phyloP scores from a whole-genome alignment of 2,797 vertebrate species.

The Hipposideros larvatus region DNA sequence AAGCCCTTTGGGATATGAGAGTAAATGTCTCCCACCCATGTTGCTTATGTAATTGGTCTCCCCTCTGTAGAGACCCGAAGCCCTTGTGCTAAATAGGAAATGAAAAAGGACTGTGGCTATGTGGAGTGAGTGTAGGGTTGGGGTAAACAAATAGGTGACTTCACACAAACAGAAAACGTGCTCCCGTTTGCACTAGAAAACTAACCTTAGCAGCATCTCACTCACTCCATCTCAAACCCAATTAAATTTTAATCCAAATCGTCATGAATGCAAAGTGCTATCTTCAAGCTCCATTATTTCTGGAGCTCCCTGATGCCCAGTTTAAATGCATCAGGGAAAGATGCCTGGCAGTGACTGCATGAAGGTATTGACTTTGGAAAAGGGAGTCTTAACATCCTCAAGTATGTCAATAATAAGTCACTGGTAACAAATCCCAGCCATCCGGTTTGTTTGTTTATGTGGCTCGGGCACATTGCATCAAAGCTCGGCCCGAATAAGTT shows the following conservation, averaged over 20 bases:
- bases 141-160: neutral
- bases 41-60: neutral
- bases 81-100: neutral
- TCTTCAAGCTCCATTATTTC: slow-evolving; percentile 66
- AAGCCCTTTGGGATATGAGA: neutral
- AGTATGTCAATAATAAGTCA: neutral
- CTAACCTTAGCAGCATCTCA: neutral
- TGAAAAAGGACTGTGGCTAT: neutral
- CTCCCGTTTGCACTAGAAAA: neutral
- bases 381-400: neutral
- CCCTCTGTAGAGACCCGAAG: neutral
- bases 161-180: neutral
- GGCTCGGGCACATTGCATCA: neutral
- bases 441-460: slow-evolving; percentile 52
- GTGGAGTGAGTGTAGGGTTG: neutral
- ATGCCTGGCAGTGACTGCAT: slow-evolving; percentile 19
- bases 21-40: neutral
- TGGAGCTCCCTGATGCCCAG: slow-evolving; percentile 43
- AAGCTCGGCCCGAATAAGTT: neutral
- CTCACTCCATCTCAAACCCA: slow-evolving; percentile 25
- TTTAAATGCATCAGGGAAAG: slow-evolving; percentile 47
- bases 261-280: slow-evolving; percentile 50
- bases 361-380: slow-evolving; percentile 51
- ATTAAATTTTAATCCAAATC: slow-evolving; percentile 71
- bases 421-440: neutral